These are phyloP conservation scores for Zaprionus taronus DNA, from an alignment of 1,140 invertebrate genomes.

Conservation along the genomic window DNA sequence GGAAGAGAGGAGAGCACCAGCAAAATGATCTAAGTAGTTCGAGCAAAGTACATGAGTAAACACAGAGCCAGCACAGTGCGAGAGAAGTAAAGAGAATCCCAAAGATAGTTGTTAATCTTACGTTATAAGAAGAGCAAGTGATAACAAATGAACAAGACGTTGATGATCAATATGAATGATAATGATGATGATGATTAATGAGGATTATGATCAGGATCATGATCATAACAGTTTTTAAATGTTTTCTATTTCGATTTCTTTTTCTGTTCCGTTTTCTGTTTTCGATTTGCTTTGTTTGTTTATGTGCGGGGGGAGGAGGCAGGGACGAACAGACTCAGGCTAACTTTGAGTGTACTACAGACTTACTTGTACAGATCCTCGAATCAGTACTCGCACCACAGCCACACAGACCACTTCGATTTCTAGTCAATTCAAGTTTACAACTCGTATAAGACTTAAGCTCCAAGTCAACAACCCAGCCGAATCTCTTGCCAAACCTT, in stretches of 20 bases:
- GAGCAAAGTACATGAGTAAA: slow-evolving; percentile 42
- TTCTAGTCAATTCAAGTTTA: slow-evolving; percentile 67
- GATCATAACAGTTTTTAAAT: slow-evolving; percentile 53
- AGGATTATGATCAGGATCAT: slow-evolving; percentile 46
- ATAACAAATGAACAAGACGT: slow-evolving; percentile 62
- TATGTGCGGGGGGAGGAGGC: background rate
- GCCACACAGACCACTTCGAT: slow-evolving; percentile 34
- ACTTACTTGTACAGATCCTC: slow-evolving; percentile 17
- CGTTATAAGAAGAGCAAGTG: slow-evolving; percentile 78
- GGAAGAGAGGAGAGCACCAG: slow-evolving; percentile 20
- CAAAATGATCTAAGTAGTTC: slow-evolving; percentile 23
- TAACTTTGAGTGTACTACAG: slow-evolving; percentile 14
- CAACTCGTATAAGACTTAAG: slow-evolving; percentile 36
- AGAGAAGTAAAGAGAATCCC: slow-evolving; percentile 59
- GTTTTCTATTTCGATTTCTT: slow-evolving; percentile 20
- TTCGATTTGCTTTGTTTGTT: slow-evolving; percentile 24
- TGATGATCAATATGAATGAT: slow-evolving; percentile 14
- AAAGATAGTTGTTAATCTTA: slow-evolving; percentile 78
- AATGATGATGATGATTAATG: slow-evolving; percentile 37
- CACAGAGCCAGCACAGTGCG: slow-evolving; percentile 56
- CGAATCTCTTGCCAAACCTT: slow-evolving; percentile 37
- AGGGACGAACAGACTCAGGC: background rate
- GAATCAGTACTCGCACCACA: slow-evolving; percentile 9
- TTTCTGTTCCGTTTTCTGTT: slow-evolving; percentile 52
- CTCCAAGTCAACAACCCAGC: slow-evolving; percentile 2